Conservation (phyloP, 2,113 vertebrate species). For the Actinemys pallida region DNA sequence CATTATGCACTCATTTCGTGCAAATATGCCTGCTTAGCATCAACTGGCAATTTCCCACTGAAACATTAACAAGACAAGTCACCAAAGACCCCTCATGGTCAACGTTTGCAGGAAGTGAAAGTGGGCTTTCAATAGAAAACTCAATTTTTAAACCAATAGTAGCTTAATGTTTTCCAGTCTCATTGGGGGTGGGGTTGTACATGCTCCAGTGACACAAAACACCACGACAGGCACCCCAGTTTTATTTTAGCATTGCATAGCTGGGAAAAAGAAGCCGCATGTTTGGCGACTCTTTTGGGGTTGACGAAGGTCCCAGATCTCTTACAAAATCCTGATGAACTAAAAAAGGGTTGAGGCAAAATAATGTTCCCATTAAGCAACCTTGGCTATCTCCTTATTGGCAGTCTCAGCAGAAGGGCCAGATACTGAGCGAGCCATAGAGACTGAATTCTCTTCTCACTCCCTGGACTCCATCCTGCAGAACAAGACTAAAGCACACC, state of each 20-base stretch:
- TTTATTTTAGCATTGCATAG: not conserved
- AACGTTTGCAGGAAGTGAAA: not conserved
- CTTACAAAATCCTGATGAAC: no score
- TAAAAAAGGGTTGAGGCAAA: not conserved
- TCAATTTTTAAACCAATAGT: not conserved
- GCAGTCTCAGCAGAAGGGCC: rapidly evolving
- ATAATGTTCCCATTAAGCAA: not conserved
- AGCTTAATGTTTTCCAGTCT: not conserved
- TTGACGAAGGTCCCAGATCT: no score
- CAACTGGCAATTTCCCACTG: not conserved
- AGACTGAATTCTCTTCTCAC: not conserved
- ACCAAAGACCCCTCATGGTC: not conserved
- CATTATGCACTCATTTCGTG: not conserved
- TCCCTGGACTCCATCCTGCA: not conserved
- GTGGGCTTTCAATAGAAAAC: not conserved
- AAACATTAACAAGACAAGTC: not conserved
- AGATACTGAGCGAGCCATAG: rapidly evolving
- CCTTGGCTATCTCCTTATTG: not conserved
- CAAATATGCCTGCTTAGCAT: not conserved
- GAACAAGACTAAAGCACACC: rapidly evolving
- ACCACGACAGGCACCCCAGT: not conserved
- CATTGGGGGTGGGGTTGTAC: not conserved
- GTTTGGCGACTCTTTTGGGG: no score
- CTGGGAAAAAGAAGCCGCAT: no score
- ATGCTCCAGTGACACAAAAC: not conserved